These are phyloP conservation scores for Cyclopterus lumpus DNA, from an alignment of 2,797 vertebrate species.

Conservation along the genomic window DNA sequence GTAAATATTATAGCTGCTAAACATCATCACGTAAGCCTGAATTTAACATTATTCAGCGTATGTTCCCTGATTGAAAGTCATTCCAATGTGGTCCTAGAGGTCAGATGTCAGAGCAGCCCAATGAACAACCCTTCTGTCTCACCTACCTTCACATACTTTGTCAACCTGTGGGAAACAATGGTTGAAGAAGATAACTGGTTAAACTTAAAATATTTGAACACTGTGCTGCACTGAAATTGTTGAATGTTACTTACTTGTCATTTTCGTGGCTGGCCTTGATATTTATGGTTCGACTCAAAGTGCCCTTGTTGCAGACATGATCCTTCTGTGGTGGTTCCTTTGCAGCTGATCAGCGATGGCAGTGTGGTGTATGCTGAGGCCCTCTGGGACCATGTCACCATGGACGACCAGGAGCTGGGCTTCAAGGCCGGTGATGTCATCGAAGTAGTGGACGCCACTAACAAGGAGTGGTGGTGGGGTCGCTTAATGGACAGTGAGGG, in stretches of 20 bases:
- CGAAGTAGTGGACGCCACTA: constrained; percentile 96
- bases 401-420: constrained; percentile 97
- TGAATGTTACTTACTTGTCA: neutral
- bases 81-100: neutral
- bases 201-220: neutral
- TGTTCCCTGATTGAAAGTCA: neutral
- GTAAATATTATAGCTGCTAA: neutral
- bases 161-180: neutral
- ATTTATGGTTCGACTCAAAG: neutral
- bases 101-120: neutral
- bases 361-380: constrained; percentile 95
- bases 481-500: constrained; percentile 93
- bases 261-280: neutral
- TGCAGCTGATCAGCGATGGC: constrained; percentile 96
- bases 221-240: neutral
- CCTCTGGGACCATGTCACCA: constrained; percentile 98
- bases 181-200: neutral
- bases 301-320: neutral
- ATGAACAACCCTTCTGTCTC: neutral
- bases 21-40: neutral
- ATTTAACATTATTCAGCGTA: neutral
- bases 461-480: constrained; percentile 99
- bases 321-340: neutral
- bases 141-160: no score
- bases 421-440: constrained; percentile 97